Evolutionary conservation across 1,140 invertebrate genomes (phyloP).

Genomic region (Hycleus cichorii): DNA sequence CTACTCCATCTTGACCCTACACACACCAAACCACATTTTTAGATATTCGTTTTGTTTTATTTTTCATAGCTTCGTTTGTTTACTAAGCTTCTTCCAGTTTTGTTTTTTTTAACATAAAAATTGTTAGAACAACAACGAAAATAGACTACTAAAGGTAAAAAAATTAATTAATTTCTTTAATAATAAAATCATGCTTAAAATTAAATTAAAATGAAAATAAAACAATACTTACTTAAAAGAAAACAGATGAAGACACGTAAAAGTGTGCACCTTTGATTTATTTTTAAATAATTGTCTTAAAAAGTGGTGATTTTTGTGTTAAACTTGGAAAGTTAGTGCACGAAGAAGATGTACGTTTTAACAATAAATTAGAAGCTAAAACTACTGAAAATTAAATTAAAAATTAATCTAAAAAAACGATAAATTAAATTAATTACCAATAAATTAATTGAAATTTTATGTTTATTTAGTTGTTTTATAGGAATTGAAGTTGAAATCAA

Average conservation of each 20-base stretch:
- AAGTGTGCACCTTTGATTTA: neutral
- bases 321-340: no score
- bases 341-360: no score
- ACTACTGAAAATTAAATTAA: no score
- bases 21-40: slow-evolving; percentile 35
- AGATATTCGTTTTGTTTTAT: neutral
- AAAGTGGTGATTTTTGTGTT: neutral
- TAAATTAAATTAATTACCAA: no score
- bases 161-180: no score
- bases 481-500: no score
- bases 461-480: no score
- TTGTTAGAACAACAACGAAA: neutral
- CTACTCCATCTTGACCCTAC: slow-evolving; percentile 44
- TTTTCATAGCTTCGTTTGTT: slow-evolving; percentile 26
- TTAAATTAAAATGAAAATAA: neutral
- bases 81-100: neutral
- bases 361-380: no score
- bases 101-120: neutral
- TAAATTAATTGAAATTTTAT: no score
- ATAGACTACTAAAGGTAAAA: neutral
- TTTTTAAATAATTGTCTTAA: neutral
- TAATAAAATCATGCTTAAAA: neutral
- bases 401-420: no score
- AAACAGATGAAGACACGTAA: neutral
- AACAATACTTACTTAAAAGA: slow-evolving; percentile 2